Base-by-base conservation (phyloP, 2,113 vertebrate species). In the Pterocles orientalis region DNA sequence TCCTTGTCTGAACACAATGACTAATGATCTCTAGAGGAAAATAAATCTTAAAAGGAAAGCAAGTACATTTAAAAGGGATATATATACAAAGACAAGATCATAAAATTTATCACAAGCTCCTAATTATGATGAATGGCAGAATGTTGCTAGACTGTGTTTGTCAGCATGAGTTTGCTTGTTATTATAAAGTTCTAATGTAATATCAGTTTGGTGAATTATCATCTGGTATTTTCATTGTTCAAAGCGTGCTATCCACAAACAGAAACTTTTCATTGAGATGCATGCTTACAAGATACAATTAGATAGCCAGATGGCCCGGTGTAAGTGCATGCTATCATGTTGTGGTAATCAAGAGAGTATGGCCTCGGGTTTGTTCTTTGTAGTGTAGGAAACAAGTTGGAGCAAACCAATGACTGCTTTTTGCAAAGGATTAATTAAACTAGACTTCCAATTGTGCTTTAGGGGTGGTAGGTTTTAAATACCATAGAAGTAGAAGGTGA, bases 121-220 rank as follows among this genome's bases (percentile, higher is more conserved):
- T 84, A 92, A 86, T 96, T 91, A 62, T 85, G 80, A 54, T 82
- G 41, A 91, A 93, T 54, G 72, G 33, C 51, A 90, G 64, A 47
- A 80, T 8, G 23, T n/a, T 87, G 69, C 65, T 85, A 70, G 48
- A 18, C 70, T 34, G 45, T 1, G 3, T 23, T 68, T 96, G 82
- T 91, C 88, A 94, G 92, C 75, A 14, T 68, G 89, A 88, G 14
- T 84, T 92, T 73, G 66, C 88, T 87, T 88, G 60, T 95, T 65
- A 43, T 71, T 66, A 83, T 79, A 28, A 70, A 82, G 45, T 58
- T 75, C 84, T 93, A 72, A 53, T 95, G 77, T 69, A 77, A 65
- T 71, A 65, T 28, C 58, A 81, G 18, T 69, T 86, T 57, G 60
- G 61, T 90, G 87, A 90, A 64, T 73, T 58, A 93, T 94, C 43